A percentile compares a stretch with the other conserved stretches of the same genome.
These are phyloP conservation scores for Ormyrus thymus DNA, from an alignment of 2,888 invertebrate genomes.

Conservation along the genomic window DNA sequence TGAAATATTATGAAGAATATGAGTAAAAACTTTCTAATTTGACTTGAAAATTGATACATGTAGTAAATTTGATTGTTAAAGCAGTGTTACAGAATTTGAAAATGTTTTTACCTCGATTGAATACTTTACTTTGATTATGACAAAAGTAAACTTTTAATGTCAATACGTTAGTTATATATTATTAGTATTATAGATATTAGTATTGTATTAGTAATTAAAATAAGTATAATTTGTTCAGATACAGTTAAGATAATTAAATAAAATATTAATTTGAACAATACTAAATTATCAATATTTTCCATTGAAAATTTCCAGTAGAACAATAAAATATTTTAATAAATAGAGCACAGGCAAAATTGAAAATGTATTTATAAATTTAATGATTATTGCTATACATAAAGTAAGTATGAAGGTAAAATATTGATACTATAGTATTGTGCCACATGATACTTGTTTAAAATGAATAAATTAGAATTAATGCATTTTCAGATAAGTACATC, in stretches of 20 bases:
- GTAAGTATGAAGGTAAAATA: background rate
- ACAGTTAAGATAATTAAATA: too few relatives aligned
- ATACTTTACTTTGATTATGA: constrained; percentile 30
- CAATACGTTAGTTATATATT: constrained; percentile 1
- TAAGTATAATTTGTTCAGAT: background rate
- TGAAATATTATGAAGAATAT: constrained; percentile 66
- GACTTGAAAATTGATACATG: constrained; percentile 17
- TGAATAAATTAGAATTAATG: background rate
- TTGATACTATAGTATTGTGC: too few relatives aligned
- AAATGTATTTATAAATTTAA: too few relatives aligned
- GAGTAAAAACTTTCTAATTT: constrained; percentile 5
- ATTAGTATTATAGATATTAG: background rate
- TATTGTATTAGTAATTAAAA: constrained; percentile 14
- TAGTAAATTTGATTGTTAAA: background rate
- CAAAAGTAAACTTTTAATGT: constrained; percentile 36
- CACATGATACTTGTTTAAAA: too few relatives aligned
- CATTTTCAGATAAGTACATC: too few relatives aligned
- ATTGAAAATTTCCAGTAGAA: too few relatives aligned
- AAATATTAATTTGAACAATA: too few relatives aligned
- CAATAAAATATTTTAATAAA: background rate
- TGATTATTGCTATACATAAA: too few relatives aligned
- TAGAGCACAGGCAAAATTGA: too few relatives aligned
- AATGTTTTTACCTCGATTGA: background rate
- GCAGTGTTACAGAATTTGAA: background rate
- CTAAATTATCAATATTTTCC: too few relatives aligned